Percentiles rank a stretch among this genome's conserved stretches.
Evolutionary conservation across 1,140 invertebrate species (phyloP).

Genomic region (Drosophila saltans): DNA sequence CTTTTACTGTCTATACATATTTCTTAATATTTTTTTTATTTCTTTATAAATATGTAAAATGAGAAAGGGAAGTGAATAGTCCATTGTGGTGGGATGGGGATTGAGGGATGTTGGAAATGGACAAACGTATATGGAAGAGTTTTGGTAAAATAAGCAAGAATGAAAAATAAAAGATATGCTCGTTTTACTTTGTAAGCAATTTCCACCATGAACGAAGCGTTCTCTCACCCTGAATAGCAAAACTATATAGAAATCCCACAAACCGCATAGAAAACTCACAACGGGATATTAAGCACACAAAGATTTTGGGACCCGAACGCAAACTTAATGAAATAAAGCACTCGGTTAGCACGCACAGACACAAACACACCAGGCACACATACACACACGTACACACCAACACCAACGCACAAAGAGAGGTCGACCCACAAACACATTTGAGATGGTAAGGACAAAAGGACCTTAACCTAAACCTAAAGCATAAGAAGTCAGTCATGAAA

Average conservation of each 20-base stretch:
- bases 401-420: conserved; percentile 2
- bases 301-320: conserved; percentile 61
- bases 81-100: conserved; percentile 21
- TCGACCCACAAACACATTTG: conserved; percentile 11
- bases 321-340: conserved; percentile 81
- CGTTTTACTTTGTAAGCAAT: conserved; percentile 31
- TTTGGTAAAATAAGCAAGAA: conserved; percentile 11
- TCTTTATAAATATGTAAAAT: conserved; percentile 75
- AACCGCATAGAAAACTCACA: conserved; percentile 66
- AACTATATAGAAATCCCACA: conserved; percentile 70
- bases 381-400: conserved; percentile 18
- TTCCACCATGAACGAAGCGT: conserved; percentile 8
- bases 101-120: not conserved
- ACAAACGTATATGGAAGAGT: not conserved
- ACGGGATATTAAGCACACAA: conserved; percentile 77
- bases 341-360: conserved; percentile 58
- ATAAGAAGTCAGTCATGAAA: conserved; percentile 78
- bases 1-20: conserved; percentile 41
- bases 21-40: conserved; percentile 55
- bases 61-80: conserved; percentile 18
- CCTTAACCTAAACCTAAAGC: conserved; percentile 59
- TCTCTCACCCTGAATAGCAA: conserved; percentile 26
- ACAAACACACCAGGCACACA: conserved; percentile 25
- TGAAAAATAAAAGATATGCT: conserved; percentile 27
- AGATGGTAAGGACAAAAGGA: conserved; percentile 16